Evolutionary conservation across 2,888 invertebrate species (phyloP).

Genomic region (Lasius platythorax): DNA sequence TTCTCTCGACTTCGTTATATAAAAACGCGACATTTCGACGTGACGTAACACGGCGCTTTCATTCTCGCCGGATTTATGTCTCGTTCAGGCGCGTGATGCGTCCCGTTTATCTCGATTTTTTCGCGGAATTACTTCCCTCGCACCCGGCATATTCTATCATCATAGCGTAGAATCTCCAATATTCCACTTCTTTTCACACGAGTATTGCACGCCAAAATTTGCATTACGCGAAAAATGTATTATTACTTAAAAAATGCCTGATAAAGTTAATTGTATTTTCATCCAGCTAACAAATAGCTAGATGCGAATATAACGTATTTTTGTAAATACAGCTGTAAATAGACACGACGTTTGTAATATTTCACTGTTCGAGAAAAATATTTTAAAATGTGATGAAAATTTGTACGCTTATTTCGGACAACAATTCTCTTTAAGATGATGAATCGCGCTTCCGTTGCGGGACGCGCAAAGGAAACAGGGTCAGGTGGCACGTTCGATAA

Average conservation of each 20-base stretch:
- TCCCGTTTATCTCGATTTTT: conserved; percentile 28
- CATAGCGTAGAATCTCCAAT: not conserved
- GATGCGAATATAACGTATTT: no score
- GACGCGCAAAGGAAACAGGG: not conserved
- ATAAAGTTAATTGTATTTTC: no score
- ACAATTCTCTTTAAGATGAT: not conserved
- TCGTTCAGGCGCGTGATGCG: not conserved
- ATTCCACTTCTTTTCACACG: not conserved
- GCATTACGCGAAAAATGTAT: no score
- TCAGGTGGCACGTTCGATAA: not conserved
- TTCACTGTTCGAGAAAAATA: not conserved
- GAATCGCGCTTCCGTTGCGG: not conserved
- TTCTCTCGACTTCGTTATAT: not conserved
- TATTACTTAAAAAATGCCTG: no score
- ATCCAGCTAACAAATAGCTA: no score
- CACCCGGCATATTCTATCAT: conserved; percentile 1
- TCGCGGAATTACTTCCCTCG: not conserved
- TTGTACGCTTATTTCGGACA: not conserved
- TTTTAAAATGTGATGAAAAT: not conserved
- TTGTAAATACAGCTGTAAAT: not conserved
- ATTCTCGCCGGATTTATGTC: conserved; percentile 35
- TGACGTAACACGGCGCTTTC: conserved; percentile 23
- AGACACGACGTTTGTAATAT: not conserved
- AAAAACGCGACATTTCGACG: conserved; percentile 44
- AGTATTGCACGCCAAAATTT: not conserved